Evolutionary conservation across 2,797 vertebrate genomes (phyloP), one percentile per base, ranked within the genome.

Genomic region (Discoglossus pictus): DNA sequence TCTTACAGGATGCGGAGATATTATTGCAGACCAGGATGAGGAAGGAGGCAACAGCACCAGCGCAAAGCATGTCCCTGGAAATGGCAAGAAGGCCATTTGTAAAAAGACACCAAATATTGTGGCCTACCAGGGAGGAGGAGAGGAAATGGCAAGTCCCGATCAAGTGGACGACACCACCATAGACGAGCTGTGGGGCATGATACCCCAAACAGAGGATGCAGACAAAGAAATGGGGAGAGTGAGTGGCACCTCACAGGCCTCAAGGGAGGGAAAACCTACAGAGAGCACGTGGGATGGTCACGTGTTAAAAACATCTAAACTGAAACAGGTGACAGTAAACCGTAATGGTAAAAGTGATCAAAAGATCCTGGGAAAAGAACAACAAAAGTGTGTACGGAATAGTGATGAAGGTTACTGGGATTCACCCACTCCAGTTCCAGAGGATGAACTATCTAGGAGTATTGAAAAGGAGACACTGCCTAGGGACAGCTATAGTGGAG

Each of bases 91-190:
- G 81, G 82, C 68, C 13, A 64, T 70, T 60, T 20, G 87, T 82
- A 86, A 86, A 82, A 96, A 94, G 80, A 88, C 85, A 36, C 81
- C 92, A 25, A 84, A 91, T 51, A 90, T 96, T 82, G 91, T 97
- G 75, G 92, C 94, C 66, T 98, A 98, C 83, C 97, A 98, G 86
- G 97, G 97, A 25, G 97, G 96, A 46, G 97, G 97, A 56, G 97
- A 99, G 78, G 97, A 99, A 87, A 99, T 99, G 97, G 97, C 97
- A 36, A 99, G 94, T 81, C 95, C 97, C 0, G 97, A 99, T 10
- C 93, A 92, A 75, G 93, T 94, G 67, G 93, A 97, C 2, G 93
- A 98, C 70, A 94, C 94, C 8, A 94, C 86, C 66, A 92, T 98
- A 81, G 94, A 96, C 75, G 96, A 95, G 16, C 93, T 98, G 69